These are phyloP conservation scores for Phalacrocorax pelagicus DNA, from an alignment of 2,113 vertebrate species.

Conservation along the genomic window DNA sequence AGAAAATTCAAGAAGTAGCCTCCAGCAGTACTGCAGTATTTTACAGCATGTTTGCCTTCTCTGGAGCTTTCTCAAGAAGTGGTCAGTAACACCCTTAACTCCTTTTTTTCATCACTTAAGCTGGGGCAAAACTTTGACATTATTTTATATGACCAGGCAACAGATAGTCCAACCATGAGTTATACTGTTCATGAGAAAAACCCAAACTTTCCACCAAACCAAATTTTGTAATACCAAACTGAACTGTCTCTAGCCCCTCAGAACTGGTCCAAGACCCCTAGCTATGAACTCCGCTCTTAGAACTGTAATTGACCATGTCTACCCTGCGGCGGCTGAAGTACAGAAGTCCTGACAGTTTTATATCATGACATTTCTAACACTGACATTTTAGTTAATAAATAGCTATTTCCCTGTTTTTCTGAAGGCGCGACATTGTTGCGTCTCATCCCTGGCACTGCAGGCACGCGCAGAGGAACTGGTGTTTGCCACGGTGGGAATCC, in stretches of 20 bases:
- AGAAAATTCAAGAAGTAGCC: not conserved
- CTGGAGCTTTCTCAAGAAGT: not conserved
- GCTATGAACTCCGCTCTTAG: not conserved
- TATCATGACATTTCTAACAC: not conserved
- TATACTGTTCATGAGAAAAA: accelerated
- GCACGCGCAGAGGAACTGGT: not conserved
- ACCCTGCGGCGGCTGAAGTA: not conserved
- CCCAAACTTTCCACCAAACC: not conserved
- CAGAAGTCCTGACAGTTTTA: not conserved
- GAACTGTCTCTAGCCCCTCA: not conserved
- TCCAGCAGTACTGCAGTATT: not conserved
- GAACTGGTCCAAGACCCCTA: not conserved
- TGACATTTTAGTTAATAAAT: not conserved
- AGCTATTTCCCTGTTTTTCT: not conserved
- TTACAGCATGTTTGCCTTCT: not conserved
- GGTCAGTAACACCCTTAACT: not conserved
- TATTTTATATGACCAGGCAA: not conserved
- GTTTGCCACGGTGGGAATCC: not conserved
- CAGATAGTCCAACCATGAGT: not conserved
- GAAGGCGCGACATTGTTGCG: accelerated
- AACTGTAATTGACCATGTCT: not conserved
- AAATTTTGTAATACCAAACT: not conserved
- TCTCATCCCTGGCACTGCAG: not conserved
- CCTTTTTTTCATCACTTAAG: not conserved
- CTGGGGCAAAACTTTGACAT: not conserved